These are phyloP conservation scores for Hydra vulgaris DNA, from an alignment of 30 jellyfish, hydroid and myxozoan genomes.

Conservation along the genomic window DNA sequence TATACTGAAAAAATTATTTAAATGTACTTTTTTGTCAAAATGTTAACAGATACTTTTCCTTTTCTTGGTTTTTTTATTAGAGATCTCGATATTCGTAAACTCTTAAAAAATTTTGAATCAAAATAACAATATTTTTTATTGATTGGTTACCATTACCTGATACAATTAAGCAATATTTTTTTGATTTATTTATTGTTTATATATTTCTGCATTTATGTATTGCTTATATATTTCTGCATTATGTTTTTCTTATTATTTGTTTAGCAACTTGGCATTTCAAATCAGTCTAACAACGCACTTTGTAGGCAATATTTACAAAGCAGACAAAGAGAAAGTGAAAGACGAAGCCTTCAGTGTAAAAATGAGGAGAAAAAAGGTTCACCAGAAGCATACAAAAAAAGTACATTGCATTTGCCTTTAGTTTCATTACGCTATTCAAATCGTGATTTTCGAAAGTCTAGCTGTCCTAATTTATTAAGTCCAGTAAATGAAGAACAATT, in stretches of 20 bases:
- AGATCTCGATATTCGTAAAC: no score
- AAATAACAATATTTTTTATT: no score
- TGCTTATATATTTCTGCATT: background rate
- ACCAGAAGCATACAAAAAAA: background rate
- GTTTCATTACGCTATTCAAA: background rate
- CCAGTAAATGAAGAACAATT: background rate
- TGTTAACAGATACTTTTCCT: no score
- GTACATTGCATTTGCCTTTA: background rate
- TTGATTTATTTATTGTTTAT: no score
- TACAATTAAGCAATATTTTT: no score
- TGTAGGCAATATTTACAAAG: constrained; percentile 16
- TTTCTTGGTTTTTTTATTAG: no score
- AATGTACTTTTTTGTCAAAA: no score
- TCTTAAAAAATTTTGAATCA: no score
- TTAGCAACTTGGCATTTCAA: constrained; percentile 27
- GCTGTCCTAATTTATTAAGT: background rate
- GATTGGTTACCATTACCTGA: no score
- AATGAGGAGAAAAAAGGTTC: background rate
- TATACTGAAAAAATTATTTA: no score
- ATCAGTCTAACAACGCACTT: constrained; percentile 9
- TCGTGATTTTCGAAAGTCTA: background rate
- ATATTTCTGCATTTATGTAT: no score
- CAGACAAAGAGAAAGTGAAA: constrained; percentile 19
- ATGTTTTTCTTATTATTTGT: background rate
- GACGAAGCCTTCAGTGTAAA: constrained; percentile 10